phyloP scores from a whole-genome alignment of 2,113 vertebrate species.

The Oostethus manadensis region DNA sequence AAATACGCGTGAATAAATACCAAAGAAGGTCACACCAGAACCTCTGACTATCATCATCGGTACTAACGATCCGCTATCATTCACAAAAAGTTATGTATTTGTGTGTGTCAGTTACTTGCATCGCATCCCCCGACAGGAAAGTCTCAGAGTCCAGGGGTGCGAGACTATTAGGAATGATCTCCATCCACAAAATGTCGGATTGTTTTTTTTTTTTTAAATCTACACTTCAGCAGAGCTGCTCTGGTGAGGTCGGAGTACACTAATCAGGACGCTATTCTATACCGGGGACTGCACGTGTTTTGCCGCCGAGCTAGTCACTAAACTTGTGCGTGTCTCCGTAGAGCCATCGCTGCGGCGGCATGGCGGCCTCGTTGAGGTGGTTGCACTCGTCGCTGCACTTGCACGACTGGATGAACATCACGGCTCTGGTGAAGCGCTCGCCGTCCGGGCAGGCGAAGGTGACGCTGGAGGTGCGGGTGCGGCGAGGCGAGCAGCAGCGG shows the following conservation, averaged over 20 bases:
- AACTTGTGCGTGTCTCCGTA: constrained; percentile 78
- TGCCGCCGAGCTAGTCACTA: constrained; percentile 57
- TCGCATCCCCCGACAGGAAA: constrained; percentile 21
- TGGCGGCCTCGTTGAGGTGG: constrained; percentile 68
- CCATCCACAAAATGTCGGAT: constrained; percentile 11
- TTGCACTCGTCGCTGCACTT: constrained; percentile 75
- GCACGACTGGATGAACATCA: constrained; percentile 81
- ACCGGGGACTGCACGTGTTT: background rate
- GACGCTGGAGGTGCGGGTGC: constrained; percentile 70
- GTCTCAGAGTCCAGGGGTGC: constrained; percentile 40
- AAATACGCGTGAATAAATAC: constrained; percentile 70
- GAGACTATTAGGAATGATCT: constrained; percentile 5
- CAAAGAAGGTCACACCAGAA: constrained; percentile 32
- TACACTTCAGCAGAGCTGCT: constrained; percentile 40
- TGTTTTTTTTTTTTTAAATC: constrained; percentile 13
- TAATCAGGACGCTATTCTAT: constrained; percentile 60
- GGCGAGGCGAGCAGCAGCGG: constrained; percentile 77
- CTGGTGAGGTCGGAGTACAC: constrained; percentile 35
- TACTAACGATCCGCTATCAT: background rate
- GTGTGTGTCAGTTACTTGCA: background rate
- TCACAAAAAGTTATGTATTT: constrained; percentile 3
- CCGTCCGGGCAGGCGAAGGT: constrained; percentile 73
- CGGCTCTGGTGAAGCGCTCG: constrained; percentile 64
- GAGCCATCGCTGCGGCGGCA: constrained; percentile 72
- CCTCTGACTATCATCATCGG: constrained; percentile 14